Conservation (phyloP, 2,888 invertebrate genomes). For the Caenorhabditis panamensis region DNA sequence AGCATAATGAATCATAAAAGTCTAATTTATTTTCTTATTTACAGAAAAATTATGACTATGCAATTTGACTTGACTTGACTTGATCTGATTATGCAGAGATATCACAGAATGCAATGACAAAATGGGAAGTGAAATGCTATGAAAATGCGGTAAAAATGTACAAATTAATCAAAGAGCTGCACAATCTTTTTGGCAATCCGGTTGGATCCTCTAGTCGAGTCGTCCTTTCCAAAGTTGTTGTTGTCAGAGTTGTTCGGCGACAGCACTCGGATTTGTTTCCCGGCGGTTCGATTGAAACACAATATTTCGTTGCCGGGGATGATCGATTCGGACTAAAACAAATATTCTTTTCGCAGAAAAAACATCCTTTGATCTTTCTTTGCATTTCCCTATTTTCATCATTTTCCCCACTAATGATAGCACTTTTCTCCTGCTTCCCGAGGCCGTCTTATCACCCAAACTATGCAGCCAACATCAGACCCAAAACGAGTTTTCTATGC, state of each 20-base stretch:
- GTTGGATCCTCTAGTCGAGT: constrained; percentile 64
- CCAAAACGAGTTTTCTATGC: constrained; percentile 10
- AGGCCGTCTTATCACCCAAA: constrained; percentile 27
- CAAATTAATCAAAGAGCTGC: constrained; percentile 65
- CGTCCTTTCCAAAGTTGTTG: constrained; percentile 38
- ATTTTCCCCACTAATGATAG: neutral
- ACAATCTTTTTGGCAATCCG: constrained; percentile 68
- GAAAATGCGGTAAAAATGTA: neutral
- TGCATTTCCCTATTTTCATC: neutral
- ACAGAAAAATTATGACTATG: neutral
- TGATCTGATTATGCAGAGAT: neutral
- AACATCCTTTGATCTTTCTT: neutral
- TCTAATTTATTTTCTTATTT: neutral
- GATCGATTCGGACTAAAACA: constrained; percentile 50
- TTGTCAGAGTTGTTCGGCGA: constrained; percentile 62
- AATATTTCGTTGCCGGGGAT: constrained; percentile 71
- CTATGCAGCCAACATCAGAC: constrained; percentile 40
- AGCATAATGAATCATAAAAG: neutral
- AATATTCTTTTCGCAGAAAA: neutral
- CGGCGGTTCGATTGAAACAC: constrained; percentile 77
- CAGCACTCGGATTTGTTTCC: constrained; percentile 80
- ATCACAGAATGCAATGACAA: constrained; percentile 6
- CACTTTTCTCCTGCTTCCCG: neutral
- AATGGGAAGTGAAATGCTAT: neutral
- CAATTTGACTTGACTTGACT: too few species aligned